phyloP scores from a whole-genome alignment of 2,797 vertebrate species.

The Sebastes miniatus region DNA sequence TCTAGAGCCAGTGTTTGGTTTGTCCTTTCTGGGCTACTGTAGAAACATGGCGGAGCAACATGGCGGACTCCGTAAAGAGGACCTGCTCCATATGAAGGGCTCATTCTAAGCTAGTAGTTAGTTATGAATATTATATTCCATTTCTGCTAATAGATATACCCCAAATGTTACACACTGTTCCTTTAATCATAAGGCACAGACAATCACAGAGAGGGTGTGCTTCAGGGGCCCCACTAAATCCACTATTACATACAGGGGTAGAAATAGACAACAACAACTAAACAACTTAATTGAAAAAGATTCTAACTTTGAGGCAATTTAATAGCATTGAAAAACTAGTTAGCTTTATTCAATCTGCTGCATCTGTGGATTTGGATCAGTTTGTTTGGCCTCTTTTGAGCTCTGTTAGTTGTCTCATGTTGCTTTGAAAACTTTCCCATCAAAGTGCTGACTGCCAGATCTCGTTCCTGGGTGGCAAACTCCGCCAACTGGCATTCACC shows the following conservation, averaged over 20 bases:
- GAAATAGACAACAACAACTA: neutral
- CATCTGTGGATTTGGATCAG: neutral
- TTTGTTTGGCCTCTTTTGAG: neutral
- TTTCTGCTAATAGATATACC: no score
- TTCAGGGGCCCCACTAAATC: neutral
- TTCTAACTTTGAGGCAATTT: neutral
- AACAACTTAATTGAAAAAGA: neutral
- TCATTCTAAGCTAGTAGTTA: no score
- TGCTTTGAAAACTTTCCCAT: conserved; percentile 19
- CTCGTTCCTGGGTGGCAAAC: conserved; percentile 19
- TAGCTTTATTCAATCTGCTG: neutral
- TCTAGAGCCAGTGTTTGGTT: no score
- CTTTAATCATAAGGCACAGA: neutral
- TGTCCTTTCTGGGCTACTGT: no score
- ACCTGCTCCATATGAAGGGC: no score
- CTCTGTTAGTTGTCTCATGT: conserved; percentile 27
- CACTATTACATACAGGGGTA: neutral
- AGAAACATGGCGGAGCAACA: no score
- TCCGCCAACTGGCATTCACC: conserved; percentile 7
- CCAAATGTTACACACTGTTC: no score
- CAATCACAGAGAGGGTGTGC: neutral
- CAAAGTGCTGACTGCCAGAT: conserved; percentile 7
- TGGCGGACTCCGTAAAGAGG: no score
- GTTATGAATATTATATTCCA: no score
- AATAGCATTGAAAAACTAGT: neutral